Evolutionary conservation across 2,797 vertebrate species (phyloP).

Genomic region (Chiloscyllium punctatum): DNA sequence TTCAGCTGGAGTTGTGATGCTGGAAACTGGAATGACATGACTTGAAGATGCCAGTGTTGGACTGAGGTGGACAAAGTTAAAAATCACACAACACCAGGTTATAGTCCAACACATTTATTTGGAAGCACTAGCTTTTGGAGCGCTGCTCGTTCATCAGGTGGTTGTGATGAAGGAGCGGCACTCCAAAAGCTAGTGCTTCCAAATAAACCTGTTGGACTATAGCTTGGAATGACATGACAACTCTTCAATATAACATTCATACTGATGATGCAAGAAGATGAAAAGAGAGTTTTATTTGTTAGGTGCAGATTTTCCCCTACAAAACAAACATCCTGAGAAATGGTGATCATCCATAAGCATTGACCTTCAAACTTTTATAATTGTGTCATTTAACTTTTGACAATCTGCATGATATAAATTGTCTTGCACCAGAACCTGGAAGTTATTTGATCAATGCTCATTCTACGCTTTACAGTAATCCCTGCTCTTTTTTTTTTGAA

Average conservation of each 20-base stretch:
- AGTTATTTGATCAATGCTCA: neutral
- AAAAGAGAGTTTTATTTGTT: neutral
- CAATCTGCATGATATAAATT: neutral
- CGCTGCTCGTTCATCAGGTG: no score
- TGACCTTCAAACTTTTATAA: constrained; percentile 8
- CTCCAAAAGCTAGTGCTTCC: no score
- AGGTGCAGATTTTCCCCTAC: neutral
- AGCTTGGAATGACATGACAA: neutral
- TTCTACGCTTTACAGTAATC: neutral
- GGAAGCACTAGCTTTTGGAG: no score
- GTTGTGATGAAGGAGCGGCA: no score
- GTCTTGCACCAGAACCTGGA: neutral
- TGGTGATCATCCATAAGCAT: neutral
- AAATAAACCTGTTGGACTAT: no score
- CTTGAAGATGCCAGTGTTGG: no score
- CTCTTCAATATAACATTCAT: neutral
- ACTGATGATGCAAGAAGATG: neutral
- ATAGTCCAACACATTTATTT: no score
- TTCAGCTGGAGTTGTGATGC: neutral
- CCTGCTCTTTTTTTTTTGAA: neutral
- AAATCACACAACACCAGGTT: no score
- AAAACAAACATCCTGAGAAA: neutral
- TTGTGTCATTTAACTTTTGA: neutral
- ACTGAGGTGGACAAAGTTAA: no score
- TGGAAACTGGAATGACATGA: neutral